A percentile compares a stretch with the other conserved stretches of the same genome.
phyloP scores from a whole-genome alignment of 2,888 invertebrate species.

The Danaus chrysippus region DNA sequence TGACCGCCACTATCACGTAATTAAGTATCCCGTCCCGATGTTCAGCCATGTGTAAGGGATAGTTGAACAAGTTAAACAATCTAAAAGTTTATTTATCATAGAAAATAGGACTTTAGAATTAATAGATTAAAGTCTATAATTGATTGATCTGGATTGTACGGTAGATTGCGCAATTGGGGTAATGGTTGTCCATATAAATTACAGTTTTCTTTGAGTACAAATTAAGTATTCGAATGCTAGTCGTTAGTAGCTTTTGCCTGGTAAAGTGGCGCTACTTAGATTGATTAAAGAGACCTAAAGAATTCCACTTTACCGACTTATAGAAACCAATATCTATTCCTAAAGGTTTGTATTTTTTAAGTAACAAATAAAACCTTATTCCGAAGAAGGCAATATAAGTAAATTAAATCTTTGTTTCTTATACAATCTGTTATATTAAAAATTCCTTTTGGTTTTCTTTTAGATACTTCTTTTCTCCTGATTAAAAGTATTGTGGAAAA shows the following conservation, averaged over 20 bases:
- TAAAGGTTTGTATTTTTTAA: no score
- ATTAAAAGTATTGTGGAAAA: no score
- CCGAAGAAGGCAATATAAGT: no score
- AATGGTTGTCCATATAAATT: slow-evolving; percentile 68
- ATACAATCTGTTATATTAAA: no score
- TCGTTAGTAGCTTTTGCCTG: slow-evolving; percentile 60
- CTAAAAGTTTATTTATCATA: slow-evolving; percentile 28
- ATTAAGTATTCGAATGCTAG: slow-evolving; percentile 62
- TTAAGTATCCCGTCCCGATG: slow-evolving; percentile 68
- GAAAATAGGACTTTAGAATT: slow-evolving; percentile 37
- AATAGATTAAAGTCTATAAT: slow-evolving; percentile 33
- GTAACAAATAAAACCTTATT: no score
- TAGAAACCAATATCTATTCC: no score
- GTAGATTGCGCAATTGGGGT: slow-evolving; percentile 62
- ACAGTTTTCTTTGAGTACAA: slow-evolving; percentile 67
- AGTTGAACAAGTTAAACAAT: slow-evolving; percentile 58
- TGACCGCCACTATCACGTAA: slow-evolving; percentile 71
- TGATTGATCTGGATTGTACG: slow-evolving; percentile 15
- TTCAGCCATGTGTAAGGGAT: slow-evolving; percentile 65
- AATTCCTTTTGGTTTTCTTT: no score
- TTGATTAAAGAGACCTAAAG: background rate
- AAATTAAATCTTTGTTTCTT: no score
- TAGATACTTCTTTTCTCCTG: no score
- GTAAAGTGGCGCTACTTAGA: slow-evolving; percentile 13
- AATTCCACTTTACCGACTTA: background rate